phyloP scores from a whole-genome alignment of 2,888 invertebrate genomes.

The Cenopis cana region DNA sequence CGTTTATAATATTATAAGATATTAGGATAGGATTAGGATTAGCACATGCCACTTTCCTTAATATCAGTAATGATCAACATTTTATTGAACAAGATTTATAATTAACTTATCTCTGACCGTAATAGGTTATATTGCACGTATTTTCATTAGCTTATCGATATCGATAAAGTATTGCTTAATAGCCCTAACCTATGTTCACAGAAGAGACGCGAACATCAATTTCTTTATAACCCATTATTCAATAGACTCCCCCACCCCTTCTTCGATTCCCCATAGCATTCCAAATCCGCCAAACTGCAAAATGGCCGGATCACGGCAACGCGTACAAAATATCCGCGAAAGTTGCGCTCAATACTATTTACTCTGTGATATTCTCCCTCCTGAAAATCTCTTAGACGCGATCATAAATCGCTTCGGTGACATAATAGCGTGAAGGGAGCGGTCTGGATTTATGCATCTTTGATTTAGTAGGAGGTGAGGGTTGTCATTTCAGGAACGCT shows the following conservation, averaged over 20 bases:
- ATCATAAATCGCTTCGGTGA: slow-evolving; percentile 83
- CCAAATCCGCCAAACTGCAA: slow-evolving; percentile 27
- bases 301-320: slow-evolving; percentile 38
- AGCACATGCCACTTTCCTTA: too few relatives aligned
- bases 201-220: too few relatives aligned
- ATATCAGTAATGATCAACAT: too few relatives aligned
- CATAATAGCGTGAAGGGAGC: slow-evolving; percentile 81
- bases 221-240: not conserved
- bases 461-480: slow-evolving; percentile 76
- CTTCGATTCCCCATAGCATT: slow-evolving; percentile 13
- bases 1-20: too few relatives aligned
- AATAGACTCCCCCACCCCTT: not conserved
- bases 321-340: slow-evolving; percentile 38
- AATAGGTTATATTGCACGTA: too few relatives aligned
- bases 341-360: slow-evolving; percentile 72
- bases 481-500: slow-evolving; percentile 65
- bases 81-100: too few relatives aligned
- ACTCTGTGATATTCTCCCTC: slow-evolving; percentile 70
- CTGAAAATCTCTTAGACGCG: slow-evolving; percentile 79
- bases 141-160: too few relatives aligned
- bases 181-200: too few relatives aligned
- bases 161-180: too few relatives aligned
- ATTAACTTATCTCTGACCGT: too few relatives aligned
- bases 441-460: slow-evolving; percentile 81
- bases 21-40: too few relatives aligned